phyloP scores from a whole-genome alignment of 1,140 invertebrate species.

The Hydropsyche tenuis region DNA sequence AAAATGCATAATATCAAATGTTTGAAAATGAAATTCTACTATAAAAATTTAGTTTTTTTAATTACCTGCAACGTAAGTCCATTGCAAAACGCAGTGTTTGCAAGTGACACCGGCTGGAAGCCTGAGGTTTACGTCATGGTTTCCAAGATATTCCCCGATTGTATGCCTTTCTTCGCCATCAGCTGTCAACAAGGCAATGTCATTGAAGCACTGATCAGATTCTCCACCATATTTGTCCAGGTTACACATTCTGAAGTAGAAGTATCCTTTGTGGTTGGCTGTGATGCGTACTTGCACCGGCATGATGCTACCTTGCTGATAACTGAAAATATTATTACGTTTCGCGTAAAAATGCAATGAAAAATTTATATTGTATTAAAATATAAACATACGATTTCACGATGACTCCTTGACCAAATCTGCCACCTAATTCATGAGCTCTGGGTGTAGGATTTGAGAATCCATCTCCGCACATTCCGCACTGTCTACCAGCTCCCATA shows the following conservation, averaged over 20 bases:
- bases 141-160: neutral
- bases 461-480: conserved; percentile 68
- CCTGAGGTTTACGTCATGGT: conserved; percentile 34
- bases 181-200: conserved; percentile 54
- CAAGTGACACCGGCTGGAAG: conserved; percentile 62
- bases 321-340: conserved; percentile 46
- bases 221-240: conserved; percentile 52
- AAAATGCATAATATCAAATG: too few species aligned
- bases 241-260: conserved; percentile 63
- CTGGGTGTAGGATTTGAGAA: conserved; percentile 62
- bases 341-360: neutral
- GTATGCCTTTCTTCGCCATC: conserved; percentile 52
- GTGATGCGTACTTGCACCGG: conserved; percentile 56
- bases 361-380: conserved; percentile 4
- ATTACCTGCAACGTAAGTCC: conserved; percentile 62
- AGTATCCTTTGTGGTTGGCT: conserved; percentile 61
- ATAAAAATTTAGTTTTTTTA: too few species aligned
- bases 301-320: conserved; percentile 52
- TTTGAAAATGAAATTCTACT: too few species aligned
- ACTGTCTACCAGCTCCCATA: conserved; percentile 60
- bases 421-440: conserved; percentile 66
- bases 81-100: conserved; percentile 67
- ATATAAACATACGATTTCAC: conserved; percentile 51
- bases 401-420: conserved; percentile 65
- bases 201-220: conserved; percentile 63